Evolutionary conservation across 2,888 invertebrate species (phyloP), one percentile per base, ranked within the genome.

Genomic region (Drosophila sordidapex): DNA sequence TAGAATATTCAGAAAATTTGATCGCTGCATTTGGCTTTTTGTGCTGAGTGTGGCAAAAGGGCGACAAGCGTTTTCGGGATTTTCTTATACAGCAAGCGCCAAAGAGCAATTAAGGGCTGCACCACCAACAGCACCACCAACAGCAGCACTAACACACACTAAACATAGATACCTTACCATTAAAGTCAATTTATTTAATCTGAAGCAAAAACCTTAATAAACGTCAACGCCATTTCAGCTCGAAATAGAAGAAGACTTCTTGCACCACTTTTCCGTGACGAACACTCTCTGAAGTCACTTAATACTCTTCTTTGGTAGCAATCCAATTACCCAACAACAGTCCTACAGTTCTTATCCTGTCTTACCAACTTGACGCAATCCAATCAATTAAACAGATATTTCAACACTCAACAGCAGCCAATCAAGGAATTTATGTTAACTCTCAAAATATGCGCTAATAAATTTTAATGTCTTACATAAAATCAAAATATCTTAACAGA

Each of bases 61-160:
- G 35, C n/a, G 35, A 25, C 35, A 36, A 36, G 7, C 43, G 27
- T n/a, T 56, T 38, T 10, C 27, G 18, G n/a, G 27, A 10, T 35
- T 54, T 57, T 53, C 8, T 38, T 52, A 57, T 29, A 38, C 62
- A 54, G 18, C 49, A 66, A 61, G 49, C 63, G 36, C 29, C 59
- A 63, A 79, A 79, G 65, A 67, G 67, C 59, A 77, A 81, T 77
- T 65, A 74, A 59, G 59, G 54, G 48, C 63, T 40, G 18, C 36
- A 21, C 11, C 46, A 46, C 4, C 31, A 36, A 13, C 51, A 38
- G 11, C n/a, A 57, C 4, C 18, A 38, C 18, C 2, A 40, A 40
- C 21, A 35, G n/a, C n/a, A n/a, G n/a, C 27, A 33, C 33, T 8
- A 10, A 31, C 31, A 31, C 31, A 10, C 33, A 10, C 10, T 11